Conservation (phyloP, 2,113 vertebrate genomes). For the Acrocephalus arundinaceus region DNA sequence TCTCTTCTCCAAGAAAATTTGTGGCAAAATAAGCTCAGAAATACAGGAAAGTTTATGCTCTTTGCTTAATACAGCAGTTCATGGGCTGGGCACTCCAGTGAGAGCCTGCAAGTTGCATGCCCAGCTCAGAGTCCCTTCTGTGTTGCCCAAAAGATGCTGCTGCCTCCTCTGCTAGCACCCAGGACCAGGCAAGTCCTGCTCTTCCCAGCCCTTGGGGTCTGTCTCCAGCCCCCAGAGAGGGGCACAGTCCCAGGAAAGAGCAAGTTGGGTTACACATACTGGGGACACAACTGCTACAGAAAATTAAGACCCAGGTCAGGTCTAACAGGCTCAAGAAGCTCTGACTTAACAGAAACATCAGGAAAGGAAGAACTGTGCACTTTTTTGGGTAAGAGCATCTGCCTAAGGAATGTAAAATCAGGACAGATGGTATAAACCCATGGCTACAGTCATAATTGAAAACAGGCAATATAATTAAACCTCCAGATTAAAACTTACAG, state of each 20-base stretch:
- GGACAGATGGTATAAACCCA: background rate
- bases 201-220: background rate
- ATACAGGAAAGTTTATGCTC: background rate
- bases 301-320: background rate
- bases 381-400: background rate
- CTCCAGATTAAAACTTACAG: background rate
- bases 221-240: background rate
- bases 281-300: background rate
- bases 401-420: background rate
- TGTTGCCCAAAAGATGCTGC: background rate
- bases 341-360: background rate
- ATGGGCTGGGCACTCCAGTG: background rate
- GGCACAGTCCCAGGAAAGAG: background rate
- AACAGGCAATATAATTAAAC: background rate
- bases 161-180: background rate
- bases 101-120: background rate
- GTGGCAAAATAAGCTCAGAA: background rate
- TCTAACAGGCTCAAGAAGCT: background rate
- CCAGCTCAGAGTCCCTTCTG: background rate
- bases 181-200: background rate
- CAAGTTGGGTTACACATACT: accelerated
- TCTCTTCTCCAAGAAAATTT: background rate
- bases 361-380: background rate
- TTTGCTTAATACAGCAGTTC: background rate
- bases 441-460: background rate